Base-by-base conservation (phyloP, 2,113 vertebrate species). In the Leucopsar rothschildi region DNA sequence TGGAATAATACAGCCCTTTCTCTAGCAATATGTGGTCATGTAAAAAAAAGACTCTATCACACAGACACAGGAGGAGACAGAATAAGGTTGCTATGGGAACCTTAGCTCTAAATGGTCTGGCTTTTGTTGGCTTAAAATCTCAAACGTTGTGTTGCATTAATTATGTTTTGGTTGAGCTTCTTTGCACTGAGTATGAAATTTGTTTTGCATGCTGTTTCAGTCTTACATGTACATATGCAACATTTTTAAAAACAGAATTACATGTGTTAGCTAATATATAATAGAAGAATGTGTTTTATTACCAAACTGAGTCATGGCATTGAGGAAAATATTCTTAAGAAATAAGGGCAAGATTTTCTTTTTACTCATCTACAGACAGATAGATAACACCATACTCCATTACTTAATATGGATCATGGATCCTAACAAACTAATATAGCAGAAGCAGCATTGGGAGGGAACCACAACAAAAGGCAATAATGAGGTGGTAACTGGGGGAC, bases 51-150 rank as follows among this genome's bases (percentile, higher is more conserved):
- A 77, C 75, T 65, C 84, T 92, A 90, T 94, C 91, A 93, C 86
- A 92, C 81, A 96, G 88, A 90, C 93, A 95, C 93, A 96, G 90
- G 91, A 96, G 91, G 95, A 96, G 82, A 96, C 77, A 86, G 68
- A 96, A 82, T 84, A 71, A 96, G 94, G 85, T 93, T 97, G 91
- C 93, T 91, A 95, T 90, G 91, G 93, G 93, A 97, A 97, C 92
- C 81, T 92, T 95, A 95, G 94, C 79, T 95, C 85, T 93, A 97
- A 96, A 95, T 94, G 96, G 71, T 95, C 87, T 96, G 90, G 91
- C 72, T 91, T 97, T 96, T 94, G 82, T 94, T 92, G 93, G 92
- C 93, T 96, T 95, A 91, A 97, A 97, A 96, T 96, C 90, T 96
- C 94, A 92, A 97, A 96, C 65, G 94, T 73, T 88, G 92, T 69